Conservation (phyloP, 2,797 vertebrate genomes). For the Dicrostonyx torquatus region DNA sequence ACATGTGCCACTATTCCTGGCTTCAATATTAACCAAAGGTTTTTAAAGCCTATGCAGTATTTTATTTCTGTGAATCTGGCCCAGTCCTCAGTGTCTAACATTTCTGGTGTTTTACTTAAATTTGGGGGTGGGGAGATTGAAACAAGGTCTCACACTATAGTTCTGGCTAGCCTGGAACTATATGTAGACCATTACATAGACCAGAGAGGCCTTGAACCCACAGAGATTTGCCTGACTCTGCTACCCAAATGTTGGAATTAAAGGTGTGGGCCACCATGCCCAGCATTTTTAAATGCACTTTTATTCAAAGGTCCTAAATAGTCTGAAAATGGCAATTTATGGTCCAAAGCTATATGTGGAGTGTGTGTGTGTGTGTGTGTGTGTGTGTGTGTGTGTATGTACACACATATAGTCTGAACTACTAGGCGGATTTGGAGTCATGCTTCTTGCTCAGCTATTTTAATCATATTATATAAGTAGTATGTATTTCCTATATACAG, state of each 20-base stretch:
- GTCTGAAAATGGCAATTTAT: slow-evolving; percentile 52
- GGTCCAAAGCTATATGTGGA: slow-evolving; percentile 25
- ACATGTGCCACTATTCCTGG: background rate
- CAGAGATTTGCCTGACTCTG: background rate
- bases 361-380: background rate
- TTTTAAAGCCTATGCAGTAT: slow-evolving; percentile 23
- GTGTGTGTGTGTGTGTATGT: background rate
- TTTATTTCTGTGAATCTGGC: slow-evolving; percentile 27
- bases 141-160: background rate
- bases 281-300: slow-evolving; percentile 29
- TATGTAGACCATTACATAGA: background rate
- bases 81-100: background rate
- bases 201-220: background rate
- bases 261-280: background rate
- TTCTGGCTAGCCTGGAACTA: background rate
- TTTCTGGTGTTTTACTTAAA: background rate
- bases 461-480: slow-evolving; percentile 48
- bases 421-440: slow-evolving; percentile 25
- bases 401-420: background rate
- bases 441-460: slow-evolving; percentile 62
- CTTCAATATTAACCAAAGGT: background rate
- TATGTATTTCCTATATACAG: slow-evolving; percentile 23
- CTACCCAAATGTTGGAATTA: background rate
- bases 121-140: background rate
- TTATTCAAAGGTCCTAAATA: slow-evolving; percentile 36